Base-by-base conservation (phyloP, 2,113 vertebrate genomes). In the Ammodytes dubius region DNA sequence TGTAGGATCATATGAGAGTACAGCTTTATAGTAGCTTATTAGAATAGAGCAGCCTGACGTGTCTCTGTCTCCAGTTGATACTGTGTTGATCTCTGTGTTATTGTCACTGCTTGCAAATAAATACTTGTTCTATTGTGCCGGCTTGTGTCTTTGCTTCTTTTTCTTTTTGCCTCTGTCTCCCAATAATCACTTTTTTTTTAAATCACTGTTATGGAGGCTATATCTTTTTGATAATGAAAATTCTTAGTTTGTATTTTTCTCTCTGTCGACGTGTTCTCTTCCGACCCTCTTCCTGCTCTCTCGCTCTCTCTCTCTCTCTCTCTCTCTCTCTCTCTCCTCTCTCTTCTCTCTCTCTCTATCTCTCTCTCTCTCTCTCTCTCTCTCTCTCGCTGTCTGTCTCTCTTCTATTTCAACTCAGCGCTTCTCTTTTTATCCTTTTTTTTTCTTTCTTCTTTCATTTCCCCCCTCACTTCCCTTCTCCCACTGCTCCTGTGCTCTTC, bases 401-500 rank as follows among this genome's bases (percentile, higher is more conserved):
- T 54, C 82, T 79, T 78, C 53, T 57, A 58, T 79, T 82, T 69
- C 47, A 81, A 83, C 74, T 86, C 71, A 42, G 60, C 5, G 57
- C 61, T 66, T 64, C 43, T 74, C 70, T 83, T 53, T 80, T 79
- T 84, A 75, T 82, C 49, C 45, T 39, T 59, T 65, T 70, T 27
- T 78, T 19, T 47, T 76, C 61, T 66, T 63, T 65, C 57, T 81
- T 60, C 72, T 82, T 84, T 79, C 71, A 81, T 76, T 82, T 81
- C 7, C 10, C 65, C 77, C 73, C 53, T 79, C 71, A 53, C 61
- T 86, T 65, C 87, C 81, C 81, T 81, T 66, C 82, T 89, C 79
- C 78, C 83, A 85, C 82, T 61, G 75, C 89, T 88, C 74, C 74
- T 77, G 84, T 85, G 88, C 90, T 93, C 87, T 78, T 94, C 79